Percentiles rank a stretch among this genome's conserved stretches.
These are phyloP conservation scores for Brachyptera risi DNA, from an alignment of 2,888 invertebrate species.

Conservation along the genomic window DNA sequence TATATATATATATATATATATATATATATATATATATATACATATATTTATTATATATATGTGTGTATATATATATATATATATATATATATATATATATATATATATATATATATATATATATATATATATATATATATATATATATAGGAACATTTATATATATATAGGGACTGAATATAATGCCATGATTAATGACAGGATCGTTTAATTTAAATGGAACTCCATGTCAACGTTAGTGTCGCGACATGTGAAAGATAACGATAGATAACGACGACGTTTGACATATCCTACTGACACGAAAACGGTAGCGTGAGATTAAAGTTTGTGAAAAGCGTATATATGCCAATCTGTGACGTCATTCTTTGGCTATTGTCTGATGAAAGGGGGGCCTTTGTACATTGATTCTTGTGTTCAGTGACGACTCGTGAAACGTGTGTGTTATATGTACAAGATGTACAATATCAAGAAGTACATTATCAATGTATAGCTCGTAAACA, in stretches of 20 bases:
- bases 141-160: background rate
- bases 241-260: background rate
- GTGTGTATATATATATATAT: background rate
- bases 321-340: background rate
- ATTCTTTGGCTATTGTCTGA: background rate
- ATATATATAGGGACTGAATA: too few relatives aligned
- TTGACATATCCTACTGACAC: background rate
- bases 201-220: slow-evolving; percentile 4
- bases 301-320: background rate
- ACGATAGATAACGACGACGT: background rate
- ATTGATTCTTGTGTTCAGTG: too few relatives aligned
- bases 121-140: slow-evolving; percentile 13
- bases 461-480: too few relatives aligned
- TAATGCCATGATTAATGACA: background rate
- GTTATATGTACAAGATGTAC: too few relatives aligned
- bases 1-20: slow-evolving; percentile 10
- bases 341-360: background rate
- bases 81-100: slow-evolving; percentile 11
- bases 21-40: slow-evolving; percentile 13
- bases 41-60: too few relatives aligned
- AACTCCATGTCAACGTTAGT: background rate
- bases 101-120: slow-evolving; percentile 13
- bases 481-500: too few relatives aligned
- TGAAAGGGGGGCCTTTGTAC: too few relatives aligned
- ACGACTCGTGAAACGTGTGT: too few relatives aligned